Percentiles rank a stretch among this genome's conserved stretches.
Conservation (phyloP, 2,113 vertebrate genomes). For the Candoia aspera region DNA sequence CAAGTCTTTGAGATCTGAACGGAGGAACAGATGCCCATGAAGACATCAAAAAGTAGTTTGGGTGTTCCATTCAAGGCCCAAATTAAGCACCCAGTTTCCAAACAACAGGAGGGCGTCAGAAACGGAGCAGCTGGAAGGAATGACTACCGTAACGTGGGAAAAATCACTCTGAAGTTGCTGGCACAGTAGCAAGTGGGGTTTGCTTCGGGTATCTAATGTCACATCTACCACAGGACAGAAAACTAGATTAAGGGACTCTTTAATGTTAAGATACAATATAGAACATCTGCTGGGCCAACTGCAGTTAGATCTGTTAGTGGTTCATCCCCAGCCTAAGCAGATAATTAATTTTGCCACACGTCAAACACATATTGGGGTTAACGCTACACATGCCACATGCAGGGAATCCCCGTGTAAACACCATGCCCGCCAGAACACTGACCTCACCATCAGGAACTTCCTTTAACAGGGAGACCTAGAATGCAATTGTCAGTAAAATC, state of each 20-base stretch:
- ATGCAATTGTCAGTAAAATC: conserved; percentile 56
- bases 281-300: background rate
- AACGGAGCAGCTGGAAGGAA: background rate
- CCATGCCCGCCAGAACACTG: conserved; percentile 32
- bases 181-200: background rate
- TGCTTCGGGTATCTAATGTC: background rate
- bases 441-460: conserved; percentile 49
- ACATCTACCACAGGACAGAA: background rate
- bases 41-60: background rate
- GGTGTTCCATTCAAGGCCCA: no score
- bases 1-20: background rate
- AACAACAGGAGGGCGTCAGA: background rate
- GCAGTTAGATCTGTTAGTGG: conserved; percentile 48
- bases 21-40: background rate
- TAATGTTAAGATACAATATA: background rate
- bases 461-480: conserved; percentile 59
- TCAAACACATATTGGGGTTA: conserved; percentile 9
- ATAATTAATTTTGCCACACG: conserved; percentile 24
- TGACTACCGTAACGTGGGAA: background rate
- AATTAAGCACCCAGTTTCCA: background rate
- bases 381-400: conserved; percentile 58
- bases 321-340: conserved; percentile 31
- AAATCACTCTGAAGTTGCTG: background rate
- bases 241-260: background rate
- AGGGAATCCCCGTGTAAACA: conserved; percentile 42